These are phyloP conservation scores for Smittia aterrima DNA, from an alignment of 2,888 invertebrate genomes.

Conservation along the genomic window DNA sequence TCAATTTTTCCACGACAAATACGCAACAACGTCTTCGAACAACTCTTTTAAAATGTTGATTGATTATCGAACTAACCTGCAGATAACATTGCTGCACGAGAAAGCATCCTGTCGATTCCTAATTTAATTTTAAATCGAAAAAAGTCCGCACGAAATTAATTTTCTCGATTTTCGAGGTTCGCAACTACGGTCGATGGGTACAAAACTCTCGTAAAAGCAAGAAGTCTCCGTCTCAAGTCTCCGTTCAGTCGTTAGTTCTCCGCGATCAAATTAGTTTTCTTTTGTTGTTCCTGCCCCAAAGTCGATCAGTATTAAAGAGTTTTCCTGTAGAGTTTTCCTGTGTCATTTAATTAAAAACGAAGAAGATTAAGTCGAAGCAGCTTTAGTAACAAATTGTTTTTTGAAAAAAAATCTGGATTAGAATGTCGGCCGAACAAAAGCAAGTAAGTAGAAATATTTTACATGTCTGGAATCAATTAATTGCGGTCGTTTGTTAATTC, in stretches of 20 bases:
- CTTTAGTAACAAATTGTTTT: too few species aligned
- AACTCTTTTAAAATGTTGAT: neutral
- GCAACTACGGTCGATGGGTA: too few species aligned
- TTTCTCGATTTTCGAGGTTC: too few species aligned
- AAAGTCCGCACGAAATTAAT: neutral
- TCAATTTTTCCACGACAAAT: neutral
- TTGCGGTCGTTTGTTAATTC: too few species aligned
- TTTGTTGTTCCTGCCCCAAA: neutral
- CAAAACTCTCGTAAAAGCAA: too few species aligned
- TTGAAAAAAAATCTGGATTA: too few species aligned
- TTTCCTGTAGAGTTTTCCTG: neutral
- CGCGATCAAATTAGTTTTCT: neutral
- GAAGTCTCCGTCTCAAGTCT: too few species aligned
- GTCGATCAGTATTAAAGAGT: neutral
- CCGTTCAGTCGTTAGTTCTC: neutral
- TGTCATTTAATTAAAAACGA: neutral
- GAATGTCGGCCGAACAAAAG: neutral
- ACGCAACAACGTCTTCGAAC: neutral
- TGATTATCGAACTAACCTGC: constrained; percentile 8
- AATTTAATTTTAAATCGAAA: constrained; percentile 3
- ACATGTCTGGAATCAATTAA: too few species aligned
- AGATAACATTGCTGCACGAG: constrained; percentile 34
- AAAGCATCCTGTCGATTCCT: constrained; percentile 19
- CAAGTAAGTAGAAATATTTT: constrained; percentile 25
- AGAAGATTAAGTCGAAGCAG: too few species aligned